Evolutionary conservation across 2,797 vertebrate species (phyloP).

Genomic region (Scyliorhinus canicula): DNA sequence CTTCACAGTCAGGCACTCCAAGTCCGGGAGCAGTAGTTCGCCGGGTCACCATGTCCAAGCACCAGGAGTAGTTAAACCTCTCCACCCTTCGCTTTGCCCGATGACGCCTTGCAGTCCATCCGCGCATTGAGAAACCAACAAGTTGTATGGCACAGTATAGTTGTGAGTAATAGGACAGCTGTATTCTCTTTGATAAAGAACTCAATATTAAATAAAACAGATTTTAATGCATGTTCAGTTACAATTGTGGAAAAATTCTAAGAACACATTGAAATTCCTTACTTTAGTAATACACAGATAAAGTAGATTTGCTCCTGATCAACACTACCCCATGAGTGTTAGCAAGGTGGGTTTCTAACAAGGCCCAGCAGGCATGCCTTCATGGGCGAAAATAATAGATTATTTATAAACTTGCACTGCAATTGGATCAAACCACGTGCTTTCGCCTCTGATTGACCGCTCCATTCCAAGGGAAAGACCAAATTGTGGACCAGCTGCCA

Average conservation of each 20-base stretch:
- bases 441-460: neutral
- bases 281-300: neutral
- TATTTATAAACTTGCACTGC: neutral
- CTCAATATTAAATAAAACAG: neutral
- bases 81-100: too few species aligned
- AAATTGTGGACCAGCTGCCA: neutral
- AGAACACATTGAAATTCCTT: neutral
- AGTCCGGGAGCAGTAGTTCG: too few species aligned
- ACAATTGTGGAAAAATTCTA: neutral
- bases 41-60: too few species aligned
- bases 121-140: too few species aligned
- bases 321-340: neutral
- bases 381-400: neutral
- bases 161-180: neutral
- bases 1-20: too few species aligned
- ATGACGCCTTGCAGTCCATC: too few species aligned
- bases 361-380: neutral
- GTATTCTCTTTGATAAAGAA: neutral
- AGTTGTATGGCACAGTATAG: neutral
- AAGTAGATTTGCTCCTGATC: neutral
- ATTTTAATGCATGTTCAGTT: neutral
- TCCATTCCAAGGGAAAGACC: neutral
- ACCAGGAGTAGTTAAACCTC: too few species aligned
- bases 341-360: neutral
- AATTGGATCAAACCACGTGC: neutral